Base-by-base conservation (phyloP, 2,888 invertebrate species). In the Keiferia lycopersicella region DNA sequence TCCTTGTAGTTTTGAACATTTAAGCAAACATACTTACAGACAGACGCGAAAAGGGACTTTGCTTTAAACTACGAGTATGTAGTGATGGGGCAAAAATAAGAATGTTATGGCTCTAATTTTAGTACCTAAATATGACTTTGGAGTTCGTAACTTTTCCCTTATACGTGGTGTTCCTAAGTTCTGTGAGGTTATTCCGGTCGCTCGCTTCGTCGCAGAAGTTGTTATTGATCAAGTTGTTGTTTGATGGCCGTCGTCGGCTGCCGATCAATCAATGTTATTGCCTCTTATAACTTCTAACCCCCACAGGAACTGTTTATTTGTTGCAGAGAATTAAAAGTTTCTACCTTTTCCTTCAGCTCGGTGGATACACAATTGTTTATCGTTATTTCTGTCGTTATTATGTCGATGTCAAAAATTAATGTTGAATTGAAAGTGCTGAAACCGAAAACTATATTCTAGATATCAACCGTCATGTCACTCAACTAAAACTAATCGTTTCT, bases 151-250 rank as follows among this genome's bases (percentile, higher is more conserved):
- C n/a, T n/a, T n/a, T n/a, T n/a, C n/a, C n/a, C n/a, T n/a, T n/a
- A n/a, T n/a, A n/a, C n/a, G n/a, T n/a, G n/a, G n/a, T n/a, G 11
- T 41, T 6, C 34, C 10, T n/a, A 56, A 34, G 56, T 16, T 16
- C 11, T 22, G 14, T 2, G 12, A 53, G 16, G n/a, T 56, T 34
- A 16, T 6, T 56, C 16, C 16, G 7, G 34, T 10, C n/a, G 1
- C 18, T n/a, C n/a, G n/a, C 16, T 14, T 6, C n/a, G 34, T 8
- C n/a, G 34, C 2, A 30, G 81, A 85, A 85, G 73, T 77, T 78
- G 79, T 79, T 58, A 57, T 26, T 63, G 45, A 59, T 18, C 63
- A 34, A 58, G 50, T 22, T 63, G 34, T 59, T 34, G 45, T 62
- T 45, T n/a, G 62, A 63, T 34, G n/a, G 56, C 56, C 26, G 16